Conservation (phyloP, 2,888 invertebrate genomes). For the Ditula angustiorana region DNA sequence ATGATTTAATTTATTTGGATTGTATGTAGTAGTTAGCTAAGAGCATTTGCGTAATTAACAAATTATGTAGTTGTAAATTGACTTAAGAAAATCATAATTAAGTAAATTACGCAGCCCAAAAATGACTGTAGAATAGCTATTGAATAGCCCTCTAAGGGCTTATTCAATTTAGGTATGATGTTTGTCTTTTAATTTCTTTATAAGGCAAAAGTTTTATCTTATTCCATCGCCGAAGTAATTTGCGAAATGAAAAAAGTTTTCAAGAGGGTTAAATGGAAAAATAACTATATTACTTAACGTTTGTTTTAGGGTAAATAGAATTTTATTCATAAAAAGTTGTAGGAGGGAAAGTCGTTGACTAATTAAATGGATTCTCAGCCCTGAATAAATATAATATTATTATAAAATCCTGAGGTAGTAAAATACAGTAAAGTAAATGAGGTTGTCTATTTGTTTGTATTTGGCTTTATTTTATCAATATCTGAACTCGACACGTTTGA, state of each 20-base stretch:
- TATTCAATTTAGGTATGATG: conserved; percentile 49
- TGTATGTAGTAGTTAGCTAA: too few species aligned
- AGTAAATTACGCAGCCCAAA: background rate
- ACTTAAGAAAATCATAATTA: too few species aligned
- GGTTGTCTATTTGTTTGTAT: too few species aligned
- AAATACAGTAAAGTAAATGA: background rate
- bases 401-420: too few species aligned
- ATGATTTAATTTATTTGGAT: too few species aligned
- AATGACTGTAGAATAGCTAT: background rate
- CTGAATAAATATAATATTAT: background rate
- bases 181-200: conserved; percentile 56
- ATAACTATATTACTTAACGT: conserved; percentile 11
- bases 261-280: conserved; percentile 39
- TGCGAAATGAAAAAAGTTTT: conserved; percentile 55
- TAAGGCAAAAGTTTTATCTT: conserved; percentile 48
- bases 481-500: too few species aligned
- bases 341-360: background rate
- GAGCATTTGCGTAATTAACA: too few species aligned
- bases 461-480: too few species aligned
- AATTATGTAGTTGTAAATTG: too few species aligned
- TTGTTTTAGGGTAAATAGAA: conserved; percentile 7
- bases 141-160: conserved; percentile 4
- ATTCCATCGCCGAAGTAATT: conserved; percentile 50
- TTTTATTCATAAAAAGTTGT: conserved; percentile 11
- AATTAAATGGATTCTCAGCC: background rate